Base-by-base conservation (phyloP, 2,113 vertebrate genomes). In the Lepus europaeus region DNA sequence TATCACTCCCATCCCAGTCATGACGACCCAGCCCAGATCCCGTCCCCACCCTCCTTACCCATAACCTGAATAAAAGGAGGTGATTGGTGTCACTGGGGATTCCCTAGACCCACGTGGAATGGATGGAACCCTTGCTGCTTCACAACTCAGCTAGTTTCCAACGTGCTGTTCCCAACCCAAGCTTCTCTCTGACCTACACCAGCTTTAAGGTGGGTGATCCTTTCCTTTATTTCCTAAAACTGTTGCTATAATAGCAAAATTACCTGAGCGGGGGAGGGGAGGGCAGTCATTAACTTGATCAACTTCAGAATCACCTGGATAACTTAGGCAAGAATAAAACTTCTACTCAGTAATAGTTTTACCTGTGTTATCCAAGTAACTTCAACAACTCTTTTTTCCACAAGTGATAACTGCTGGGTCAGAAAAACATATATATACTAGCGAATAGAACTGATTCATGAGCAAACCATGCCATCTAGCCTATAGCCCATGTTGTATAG, bases 311-410 rank as follows among this genome's bases (percentile, higher is more conserved):
- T 74, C 4, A 72, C 31, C 72, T 91, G 20, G 27, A 19, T 51
- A 88, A 91, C 76, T 87, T 36, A 53, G 23, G 25, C n/a, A 91
- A 80, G 19, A 95, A 87, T 51, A 76, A 77, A 91, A 49, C 29
- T 29, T 31, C 70, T 56, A 66, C 45, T 78, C 51, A 56, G 16
- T 70, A 84, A 45, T n/a, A 64, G 87, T 83, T 77, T 83, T 91
- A 87, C 45, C 33, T 63, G 64, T 78, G 78, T 74, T 88, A 83
- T 70, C 31, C 66, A 51, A 59, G 33, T 66, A 27, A 73, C 66
- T 72, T 56, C 23, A 82, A 74, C 1, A 87, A 76, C 5, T 39
- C 29, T 45, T 45, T n/a, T 70, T 83, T 66, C 23, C 56, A 78
- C 20, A 82, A n/a, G 36, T 90, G 31, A 9, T 73, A 91, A 96